Evolutionary conservation across 2,888 invertebrate species (phyloP), one percentile per base, ranked within the genome.

Genomic region (Asteroscopus sphinx): DNA sequence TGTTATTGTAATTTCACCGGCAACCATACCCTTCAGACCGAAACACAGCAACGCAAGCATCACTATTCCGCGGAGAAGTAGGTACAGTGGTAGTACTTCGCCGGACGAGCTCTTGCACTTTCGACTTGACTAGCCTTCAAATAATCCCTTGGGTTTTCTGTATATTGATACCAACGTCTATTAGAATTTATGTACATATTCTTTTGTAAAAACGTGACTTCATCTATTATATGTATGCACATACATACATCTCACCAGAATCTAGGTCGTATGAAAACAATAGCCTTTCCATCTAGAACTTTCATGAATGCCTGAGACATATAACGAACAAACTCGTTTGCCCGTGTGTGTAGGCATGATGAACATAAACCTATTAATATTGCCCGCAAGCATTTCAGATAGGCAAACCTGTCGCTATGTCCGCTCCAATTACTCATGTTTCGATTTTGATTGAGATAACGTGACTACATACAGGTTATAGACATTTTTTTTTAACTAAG

Each of bases 391-490:
- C 37, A 17, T 32, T 28, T 54, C 16, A 7, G 7, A 17, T 15
- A 25, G 35, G n/a, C 21, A 45, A 35, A 15, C 35, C 21, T 37
- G 40, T 62, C 35, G 15, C 26, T 36, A 46, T 65, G 45, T 30
- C 15, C 12, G 17, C 6, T 9, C 53, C 66, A 66, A 59, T 65
- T 59, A 59, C 46, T 54, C 30, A 35, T 30, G 59, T 33, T 53
- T 40, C 13, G 16, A 41, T 21, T 41, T 44, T 36, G 13, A 36
- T 58, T 36, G 28, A 36, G 26, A 30, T 33, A 6, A 13, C 45
- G 41, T 57, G 41, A 16, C 13, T n/a, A 16, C 0, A 1, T n/a
- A 25, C n/a, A n/a, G n/a, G n/a, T n/a, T n/a, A 9, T 26, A 9
- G 1, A n/a, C 17, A 33, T n/a, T n/a, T n/a, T n/a, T n/a, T n/a